Conservation (phyloP, 2,888 invertebrate genomes). For the Amitus sp. region DNA sequence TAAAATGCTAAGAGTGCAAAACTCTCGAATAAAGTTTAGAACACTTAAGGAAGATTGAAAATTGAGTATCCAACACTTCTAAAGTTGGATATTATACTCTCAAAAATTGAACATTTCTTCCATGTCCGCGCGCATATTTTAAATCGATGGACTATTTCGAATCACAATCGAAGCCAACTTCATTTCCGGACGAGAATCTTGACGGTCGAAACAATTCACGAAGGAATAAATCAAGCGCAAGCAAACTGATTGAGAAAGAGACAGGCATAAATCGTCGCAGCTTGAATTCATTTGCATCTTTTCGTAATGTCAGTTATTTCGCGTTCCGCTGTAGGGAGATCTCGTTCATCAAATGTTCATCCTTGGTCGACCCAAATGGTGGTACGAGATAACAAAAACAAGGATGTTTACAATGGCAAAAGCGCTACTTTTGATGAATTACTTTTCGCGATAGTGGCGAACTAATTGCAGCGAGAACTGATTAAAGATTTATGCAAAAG, state of each 20-base stretch:
- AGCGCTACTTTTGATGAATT: constrained; percentile 2
- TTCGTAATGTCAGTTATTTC: background rate
- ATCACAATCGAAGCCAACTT: too few relatives aligned
- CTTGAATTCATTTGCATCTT: constrained; percentile 10
- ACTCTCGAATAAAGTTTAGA: too few relatives aligned
- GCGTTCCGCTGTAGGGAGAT: background rate
- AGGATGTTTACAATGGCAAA: constrained; percentile 6
- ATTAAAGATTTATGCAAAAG: constrained; percentile 4
- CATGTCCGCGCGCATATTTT: too few relatives aligned
- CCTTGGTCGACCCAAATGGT: constrained; percentile 1
- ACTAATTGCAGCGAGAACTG: constrained; percentile 4
- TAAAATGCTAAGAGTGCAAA: too few relatives aligned
- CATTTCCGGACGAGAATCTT: too few relatives aligned
- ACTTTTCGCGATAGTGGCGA: constrained; percentile 5
- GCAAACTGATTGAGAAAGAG: background rate
- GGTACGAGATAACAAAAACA: constrained; percentile 7
- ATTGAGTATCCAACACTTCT: too few relatives aligned
- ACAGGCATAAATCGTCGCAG: background rate
- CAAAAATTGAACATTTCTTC: too few relatives aligned
- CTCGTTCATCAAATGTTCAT: constrained; percentile 9
- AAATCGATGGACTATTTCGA: too few relatives aligned
- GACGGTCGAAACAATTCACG: too few relatives aligned
- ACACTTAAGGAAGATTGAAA: too few relatives aligned
- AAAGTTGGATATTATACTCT: too few relatives aligned
- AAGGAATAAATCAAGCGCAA: background rate